Evolutionary conservation across 2,113 vertebrate genomes (phyloP), one percentile per base, ranked within the genome.

Genomic region (Gavialis gangeticus): DNA sequence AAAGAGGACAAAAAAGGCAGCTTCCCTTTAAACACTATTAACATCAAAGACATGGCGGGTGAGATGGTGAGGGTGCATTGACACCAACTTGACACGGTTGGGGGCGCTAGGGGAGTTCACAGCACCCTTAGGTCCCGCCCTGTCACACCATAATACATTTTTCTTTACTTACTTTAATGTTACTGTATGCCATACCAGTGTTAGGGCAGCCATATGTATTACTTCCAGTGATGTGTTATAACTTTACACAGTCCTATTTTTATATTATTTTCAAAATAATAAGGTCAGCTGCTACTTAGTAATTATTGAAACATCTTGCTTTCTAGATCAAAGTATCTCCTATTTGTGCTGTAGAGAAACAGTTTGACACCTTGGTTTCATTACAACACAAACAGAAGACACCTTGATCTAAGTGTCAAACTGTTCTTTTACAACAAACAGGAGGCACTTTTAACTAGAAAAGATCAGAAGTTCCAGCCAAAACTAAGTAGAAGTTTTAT

Each of bases 371-470:
- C 77, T 86, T 54, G 64, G 8, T 60, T 92, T 34, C n/a, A 30
- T 54, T 75, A 25, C 59, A 75, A 21, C 24, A 16, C 73, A 90
- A 79, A 27, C 82, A 75, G 73, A 59, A 93, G 76, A 62, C 46
- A 25, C 90, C 94, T 97, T 96, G 88, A 95, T 94, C 88, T 76
- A 60, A 22, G 27, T 46, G 63, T 77, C 5, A 11, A 34, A 27
- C 37, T 75, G 25, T 66, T 90, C 14, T 79, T 88, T 82, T 82
- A 55, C 34, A 80, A 84, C 46, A 69, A 77, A 82, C 19, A 55
- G 71, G 71, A 77, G 3, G 3, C 19, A 1, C 66, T 91, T 79
- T 92, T 78, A 88, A 69, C 15, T 13, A 19, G 78, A 64, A 15
- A 66, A 63, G 0, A 2, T 0, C 46, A 16, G 64, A 76, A 12